A percentile compares a stretch with the other conserved stretches of the same genome.
These are phyloP conservation scores for Parnassius apollo DNA, from an alignment of 2,888 invertebrate genomes.

Conservation along the genomic window DNA sequence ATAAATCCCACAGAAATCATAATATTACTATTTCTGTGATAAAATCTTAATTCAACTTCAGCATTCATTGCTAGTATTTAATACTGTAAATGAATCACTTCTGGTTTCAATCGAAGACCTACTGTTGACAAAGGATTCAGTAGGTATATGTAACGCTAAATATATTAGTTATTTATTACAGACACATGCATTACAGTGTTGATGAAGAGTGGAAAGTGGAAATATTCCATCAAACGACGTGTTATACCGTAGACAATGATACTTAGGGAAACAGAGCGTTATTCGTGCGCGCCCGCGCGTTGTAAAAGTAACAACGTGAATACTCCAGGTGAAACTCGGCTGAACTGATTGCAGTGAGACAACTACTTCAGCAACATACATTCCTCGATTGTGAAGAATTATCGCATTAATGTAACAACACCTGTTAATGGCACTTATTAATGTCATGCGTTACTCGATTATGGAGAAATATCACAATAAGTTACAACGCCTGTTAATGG, in stretches of 20 bases:
- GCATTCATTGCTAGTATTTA: no score
- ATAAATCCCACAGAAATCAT: no score
- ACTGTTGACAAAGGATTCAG: no score
- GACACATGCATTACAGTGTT: constrained; percentile 32
- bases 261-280: constrained; percentile 78
- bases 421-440: constrained; percentile 2
- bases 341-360: constrained; percentile 66
- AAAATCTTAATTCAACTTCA: no score
- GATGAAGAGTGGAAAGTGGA: constrained; percentile 64
- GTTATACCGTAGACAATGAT: constrained; percentile 66
- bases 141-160: no score
- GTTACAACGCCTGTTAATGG: constrained; percentile 30
- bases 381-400: constrained; percentile 58
- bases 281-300: constrained; percentile 77
- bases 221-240: constrained; percentile 59
- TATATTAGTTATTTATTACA: background rate
- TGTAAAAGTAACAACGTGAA: constrained; percentile 79
- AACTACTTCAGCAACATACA: constrained; percentile 50
- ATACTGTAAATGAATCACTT: background rate
- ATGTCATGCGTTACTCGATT: constrained; percentile 49
- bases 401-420: constrained; percentile 39
- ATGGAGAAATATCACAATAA: constrained; percentile 47
- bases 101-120: no score
- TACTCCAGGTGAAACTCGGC: constrained; percentile 78
- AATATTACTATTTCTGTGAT: no score